Evolutionary conservation across 2,888 invertebrate genomes (phyloP), one percentile per base, ranked within the genome.

Genomic region (Spodoptera exigua): DNA sequence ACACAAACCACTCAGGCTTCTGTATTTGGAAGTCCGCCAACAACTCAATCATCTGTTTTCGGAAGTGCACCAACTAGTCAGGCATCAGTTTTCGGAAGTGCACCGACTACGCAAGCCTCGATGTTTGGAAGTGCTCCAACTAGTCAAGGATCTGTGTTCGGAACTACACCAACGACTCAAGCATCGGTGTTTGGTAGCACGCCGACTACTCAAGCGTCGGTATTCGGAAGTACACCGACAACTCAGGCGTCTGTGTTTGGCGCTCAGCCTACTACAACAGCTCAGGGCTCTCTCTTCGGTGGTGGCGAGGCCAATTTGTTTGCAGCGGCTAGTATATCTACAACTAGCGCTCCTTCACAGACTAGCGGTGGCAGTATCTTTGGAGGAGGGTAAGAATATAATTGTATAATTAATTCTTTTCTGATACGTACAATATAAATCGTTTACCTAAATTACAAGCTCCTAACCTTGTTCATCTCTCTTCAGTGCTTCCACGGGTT

Each of bases 251-350:
- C 87, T 0, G 74, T 84, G n/a, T 86, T 85, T 35, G 86, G 85
- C 12, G 65, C 81, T 2, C 74, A 83, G 35, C 82, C 90, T 0
- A 76, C 87, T 0, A 79, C 89, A 0, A 86, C 87, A 3, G 63
- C 86, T 0, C 85, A 86, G 51, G 80, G 86, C 1, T 93, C 93
- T 2, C 68, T 91, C 34, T 89, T 91, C 69, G 88, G 90, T 37
- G 84, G 86, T 12, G 82, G 80, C 27, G 89, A 90, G 70, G 64
- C 81, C 1, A 91, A 83, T 74, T 62, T 94, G 68, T 95, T 94
- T 72, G 91, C 92, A 1, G 81, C 91, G 0, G 92, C 92, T 12
- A 93, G 88, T 71, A 94, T 94, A 74, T 93, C 94, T 0, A 90
- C 93, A 0, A 91, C 91, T 0, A 90, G 79, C 45, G 88, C 91